phyloP scores from a whole-genome alignment of 2,797 vertebrate genomes.

The Ciconia nigra region DNA sequence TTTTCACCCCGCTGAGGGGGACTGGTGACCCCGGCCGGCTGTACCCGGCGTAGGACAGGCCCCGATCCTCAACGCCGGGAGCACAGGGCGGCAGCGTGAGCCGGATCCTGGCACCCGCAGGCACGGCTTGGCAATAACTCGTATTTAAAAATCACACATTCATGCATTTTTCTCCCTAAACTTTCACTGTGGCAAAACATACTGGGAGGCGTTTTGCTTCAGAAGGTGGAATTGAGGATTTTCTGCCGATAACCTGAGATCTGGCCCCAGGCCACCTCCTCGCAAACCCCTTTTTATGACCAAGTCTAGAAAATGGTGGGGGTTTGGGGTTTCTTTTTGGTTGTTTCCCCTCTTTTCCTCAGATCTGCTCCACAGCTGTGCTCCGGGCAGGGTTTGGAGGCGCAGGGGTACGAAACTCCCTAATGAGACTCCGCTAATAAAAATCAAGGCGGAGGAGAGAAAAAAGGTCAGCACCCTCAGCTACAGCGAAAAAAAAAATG shows the following conservation, averaged over 20 bases:
- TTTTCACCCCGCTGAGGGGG: not conserved
- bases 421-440: not conserved
- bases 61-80: not conserved
- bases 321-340: no score
- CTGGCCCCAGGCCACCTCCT: no score
- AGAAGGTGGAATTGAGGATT: not conserved
- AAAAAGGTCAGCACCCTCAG: no score
- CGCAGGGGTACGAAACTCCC: not conserved
- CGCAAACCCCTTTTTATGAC: not conserved
- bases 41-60: no score
- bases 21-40: not conserved
- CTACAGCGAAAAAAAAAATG: not conserved
- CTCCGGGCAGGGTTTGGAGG: not conserved
- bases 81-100: accelerated
- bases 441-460: no score
- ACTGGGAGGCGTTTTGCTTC: not conserved
- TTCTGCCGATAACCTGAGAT: not conserved
- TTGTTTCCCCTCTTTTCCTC: not conserved
- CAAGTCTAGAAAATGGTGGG: not conserved
- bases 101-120: not conserved
- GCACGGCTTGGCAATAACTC: no score
- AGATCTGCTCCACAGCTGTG: not conserved
- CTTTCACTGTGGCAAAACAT: no score
- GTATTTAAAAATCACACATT: no score
- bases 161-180: no score